Evolutionary conservation across 2,113 vertebrate genomes (phyloP), one percentile per base, ranked within the genome.

Genomic region (crab-eating macaque (Macaca fascicularis)): DNA sequence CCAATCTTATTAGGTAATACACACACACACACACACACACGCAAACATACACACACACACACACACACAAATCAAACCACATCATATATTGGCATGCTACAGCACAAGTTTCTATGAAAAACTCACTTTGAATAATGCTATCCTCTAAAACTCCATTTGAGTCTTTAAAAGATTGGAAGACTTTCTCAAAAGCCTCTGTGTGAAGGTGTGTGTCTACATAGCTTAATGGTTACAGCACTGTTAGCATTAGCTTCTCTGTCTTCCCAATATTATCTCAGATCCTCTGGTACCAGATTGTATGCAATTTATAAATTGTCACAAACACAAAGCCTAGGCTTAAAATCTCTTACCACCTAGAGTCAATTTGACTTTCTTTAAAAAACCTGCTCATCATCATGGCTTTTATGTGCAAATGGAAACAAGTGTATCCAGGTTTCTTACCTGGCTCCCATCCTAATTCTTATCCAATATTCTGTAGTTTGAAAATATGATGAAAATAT

Each of bases 401-500:
- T 55, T 83, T 45, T 52, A n/a, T 4, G 55, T 74, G 12, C 89
- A 85, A 67, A 48, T 23, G 1, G 61, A 72, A 96, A 45, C 22
- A 72, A 80, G 19, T 12, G 32, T 52, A 17, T 22, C 2, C 6
- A 1, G 4, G 38, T 8, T 64, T 38, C 0, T 2, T 16, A 38
- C 3, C 5, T 45, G 0, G 7, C 38, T 81, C 20, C 12, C 27
- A 57, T 14, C 55, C 32, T 80, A 69, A 23, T 79, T n/a, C 89
- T 61, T 40, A 48, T 11, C 89, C 40, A 78, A 23, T 74, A 89
- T 69, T 89, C 91, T 80, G 16, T 12, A 57, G 59, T 59, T 52
- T 52, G 43, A 87, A 94, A 93, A 89, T 87, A 97, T 27, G 93
- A 89, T 86, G 80, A 80, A 52, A 97, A 87, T 92, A 32, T 70